Evolutionary conservation across 2,888 invertebrate species (phyloP).

Genomic region (Euzetes globulus): DNA sequence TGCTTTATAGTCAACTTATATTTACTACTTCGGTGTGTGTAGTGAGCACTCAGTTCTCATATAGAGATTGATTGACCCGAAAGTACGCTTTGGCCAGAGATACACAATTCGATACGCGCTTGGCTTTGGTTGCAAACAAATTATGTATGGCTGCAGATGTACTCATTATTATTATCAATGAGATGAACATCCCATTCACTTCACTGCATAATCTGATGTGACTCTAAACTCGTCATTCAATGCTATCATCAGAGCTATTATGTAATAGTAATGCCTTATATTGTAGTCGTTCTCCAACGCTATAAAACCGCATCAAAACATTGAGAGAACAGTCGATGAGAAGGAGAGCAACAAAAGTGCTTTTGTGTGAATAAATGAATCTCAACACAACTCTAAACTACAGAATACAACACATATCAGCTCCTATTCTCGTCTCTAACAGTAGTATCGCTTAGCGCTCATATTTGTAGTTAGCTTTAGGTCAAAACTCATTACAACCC

Average conservation of each 20-base stretch:
- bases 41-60: constrained; percentile 1
- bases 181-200: constrained; percentile 28
- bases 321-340: not conserved
- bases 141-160: constrained; percentile 28
- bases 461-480: not conserved
- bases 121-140: constrained; percentile 27
- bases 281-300: not conserved
- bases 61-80: constrained; percentile 8
- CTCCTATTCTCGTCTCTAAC: not conserved
- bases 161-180: constrained; percentile 27
- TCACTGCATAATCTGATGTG: constrained; percentile 20
- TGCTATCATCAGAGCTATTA: constrained; percentile 1
- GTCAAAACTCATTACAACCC: constrained; percentile 26
- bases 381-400: not conserved
- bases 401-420: not conserved
- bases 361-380: constrained; percentile 24
- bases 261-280: not conserved
- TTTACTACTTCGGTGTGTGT: not conserved
- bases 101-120: constrained; percentile 27
- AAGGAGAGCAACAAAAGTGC: constrained; percentile 27
- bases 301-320: constrained; percentile 25
- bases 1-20: not conserved
- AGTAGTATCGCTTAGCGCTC: constrained; percentile 1
- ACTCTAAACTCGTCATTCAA: not conserved
- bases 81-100: constrained; percentile 4